phyloP scores from a whole-genome alignment of 2,888 invertebrate species.

The Spisula subtruncata region DNA sequence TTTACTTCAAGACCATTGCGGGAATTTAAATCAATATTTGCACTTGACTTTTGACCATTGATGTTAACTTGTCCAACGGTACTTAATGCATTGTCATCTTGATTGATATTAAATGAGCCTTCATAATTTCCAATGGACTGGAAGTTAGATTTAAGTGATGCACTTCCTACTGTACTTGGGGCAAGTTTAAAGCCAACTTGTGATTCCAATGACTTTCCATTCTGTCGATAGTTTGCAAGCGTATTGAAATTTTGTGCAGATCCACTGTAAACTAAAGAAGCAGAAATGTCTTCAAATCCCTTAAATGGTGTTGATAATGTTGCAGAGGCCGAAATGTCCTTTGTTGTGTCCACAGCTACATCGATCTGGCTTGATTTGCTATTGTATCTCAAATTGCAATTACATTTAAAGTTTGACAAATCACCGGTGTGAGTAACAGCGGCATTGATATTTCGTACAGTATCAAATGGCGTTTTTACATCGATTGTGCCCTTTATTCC shows the following conservation, averaged over 20 bases:
- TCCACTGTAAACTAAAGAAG: slow-evolving; percentile 49
- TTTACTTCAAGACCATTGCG: slow-evolving; percentile 48
- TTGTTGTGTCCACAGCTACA: slow-evolving; percentile 39
- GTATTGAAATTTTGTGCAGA: slow-evolving; percentile 53
- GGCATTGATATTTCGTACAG: slow-evolving; percentile 40
- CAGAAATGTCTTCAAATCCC: slow-evolving; percentile 44
- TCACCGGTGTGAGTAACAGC: slow-evolving; percentile 52
- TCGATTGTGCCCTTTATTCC: slow-evolving; percentile 45
- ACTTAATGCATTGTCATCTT: slow-evolving; percentile 35
- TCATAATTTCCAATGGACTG: slow-evolving; percentile 40
- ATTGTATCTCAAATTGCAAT: slow-evolving; percentile 46
- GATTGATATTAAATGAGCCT: slow-evolving; percentile 45
- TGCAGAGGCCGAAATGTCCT: slow-evolving; percentile 42
- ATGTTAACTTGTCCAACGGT: slow-evolving; percentile 43
- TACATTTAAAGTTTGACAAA: slow-evolving; percentile 52
- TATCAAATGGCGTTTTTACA: slow-evolving; percentile 51
- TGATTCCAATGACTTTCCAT: slow-evolving; percentile 44
- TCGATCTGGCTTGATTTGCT: slow-evolving; percentile 36
- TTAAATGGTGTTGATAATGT: slow-evolving; percentile 49
- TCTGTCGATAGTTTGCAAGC: slow-evolving; percentile 21
- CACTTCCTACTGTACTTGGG: slow-evolving; percentile 25
- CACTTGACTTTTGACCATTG: slow-evolving; percentile 26
- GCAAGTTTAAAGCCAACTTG: slow-evolving; percentile 35
- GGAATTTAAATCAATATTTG: slow-evolving; percentile 42
- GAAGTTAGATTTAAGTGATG: slow-evolving; percentile 53